Evolutionary conservation across 2,888 invertebrate genomes (phyloP).

Genomic region (Idaea aversata): DNA sequence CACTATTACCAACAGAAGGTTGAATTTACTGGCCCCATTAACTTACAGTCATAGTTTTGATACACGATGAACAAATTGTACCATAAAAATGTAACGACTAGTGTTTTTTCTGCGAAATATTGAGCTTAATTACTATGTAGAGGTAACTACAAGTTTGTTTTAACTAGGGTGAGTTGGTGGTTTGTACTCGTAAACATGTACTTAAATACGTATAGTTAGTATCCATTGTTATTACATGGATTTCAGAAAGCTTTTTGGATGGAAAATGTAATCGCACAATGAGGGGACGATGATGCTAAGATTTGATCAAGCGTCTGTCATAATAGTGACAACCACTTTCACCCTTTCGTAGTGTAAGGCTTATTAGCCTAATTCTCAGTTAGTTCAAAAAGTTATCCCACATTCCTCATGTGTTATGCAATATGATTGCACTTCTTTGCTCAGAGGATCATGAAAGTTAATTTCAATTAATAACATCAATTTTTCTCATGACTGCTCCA

Average conservation of each 20-base stretch:
- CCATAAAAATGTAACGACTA: not conserved
- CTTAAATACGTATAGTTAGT: not conserved
- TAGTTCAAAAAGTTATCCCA: not conserved
- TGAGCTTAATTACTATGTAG: not conserved
- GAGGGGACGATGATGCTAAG: too few relatives aligned
- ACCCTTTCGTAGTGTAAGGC: too few relatives aligned
- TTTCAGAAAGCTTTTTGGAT: not conserved
- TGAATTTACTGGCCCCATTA: slow-evolving; percentile 57
- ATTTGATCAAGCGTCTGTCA: too few relatives aligned
- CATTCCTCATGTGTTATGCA: not conserved
- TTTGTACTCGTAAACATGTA: not conserved
- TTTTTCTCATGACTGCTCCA: slow-evolving; percentile 28
- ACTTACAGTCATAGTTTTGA: slow-evolving; percentile 11
- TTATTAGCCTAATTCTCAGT: not conserved
- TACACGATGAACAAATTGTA: not conserved
- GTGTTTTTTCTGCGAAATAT: slow-evolving; percentile 12
- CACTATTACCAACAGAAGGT: slow-evolving; percentile 53
- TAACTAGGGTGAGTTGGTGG: slow-evolving; percentile 2
- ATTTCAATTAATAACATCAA: slow-evolving; percentile 15
- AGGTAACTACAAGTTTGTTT: not conserved
- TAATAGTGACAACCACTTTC: too few relatives aligned
- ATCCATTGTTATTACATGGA: not conserved
- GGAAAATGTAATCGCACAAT: not conserved
- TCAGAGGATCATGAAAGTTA: not conserved
- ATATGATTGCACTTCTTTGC: not conserved